A percentile compares a stretch with the other conserved stretches of the same genome.
phyloP scores from a whole-genome alignment of 2,113 vertebrate genomes.

The Serinus canaria region DNA sequence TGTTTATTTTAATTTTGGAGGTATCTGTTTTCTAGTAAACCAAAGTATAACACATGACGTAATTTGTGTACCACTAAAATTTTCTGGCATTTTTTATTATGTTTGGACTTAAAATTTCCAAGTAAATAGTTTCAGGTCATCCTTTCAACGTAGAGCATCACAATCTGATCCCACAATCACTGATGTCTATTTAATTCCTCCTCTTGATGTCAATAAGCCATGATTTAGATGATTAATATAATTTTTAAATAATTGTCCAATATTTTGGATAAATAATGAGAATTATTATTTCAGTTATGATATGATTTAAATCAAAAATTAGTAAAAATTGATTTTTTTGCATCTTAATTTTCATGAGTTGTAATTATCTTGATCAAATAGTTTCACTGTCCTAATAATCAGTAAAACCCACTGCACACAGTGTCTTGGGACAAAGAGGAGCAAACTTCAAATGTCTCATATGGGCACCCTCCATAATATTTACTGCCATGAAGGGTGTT shows the following conservation, averaged over 20 bases:
- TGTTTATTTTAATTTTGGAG: background rate
- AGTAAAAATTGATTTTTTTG: background rate
- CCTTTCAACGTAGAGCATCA: background rate
- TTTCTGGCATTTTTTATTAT: background rate
- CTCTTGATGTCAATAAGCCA: background rate
- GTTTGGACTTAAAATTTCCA: background rate
- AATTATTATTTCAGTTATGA: background rate
- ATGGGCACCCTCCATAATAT: background rate
- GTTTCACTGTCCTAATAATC: background rate
- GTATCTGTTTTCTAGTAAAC: background rate
- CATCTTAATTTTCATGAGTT: background rate
- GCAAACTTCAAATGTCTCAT: background rate
- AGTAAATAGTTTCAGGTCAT: background rate
- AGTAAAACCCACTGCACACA: background rate
- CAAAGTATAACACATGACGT: accelerated
- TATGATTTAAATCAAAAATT: too few relatives aligned
- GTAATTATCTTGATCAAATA: background rate
- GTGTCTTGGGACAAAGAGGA: background rate
- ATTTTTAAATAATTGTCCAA: background rate
- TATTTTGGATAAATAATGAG: background rate
- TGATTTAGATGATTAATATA: background rate
- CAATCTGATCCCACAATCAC: background rate
- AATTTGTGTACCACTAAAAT: background rate
- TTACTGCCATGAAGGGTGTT: background rate
- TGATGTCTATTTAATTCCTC: background rate